phyloP scores from a whole-genome alignment of 2,113 vertebrate species.

The Atlantisia rogersi region DNA sequence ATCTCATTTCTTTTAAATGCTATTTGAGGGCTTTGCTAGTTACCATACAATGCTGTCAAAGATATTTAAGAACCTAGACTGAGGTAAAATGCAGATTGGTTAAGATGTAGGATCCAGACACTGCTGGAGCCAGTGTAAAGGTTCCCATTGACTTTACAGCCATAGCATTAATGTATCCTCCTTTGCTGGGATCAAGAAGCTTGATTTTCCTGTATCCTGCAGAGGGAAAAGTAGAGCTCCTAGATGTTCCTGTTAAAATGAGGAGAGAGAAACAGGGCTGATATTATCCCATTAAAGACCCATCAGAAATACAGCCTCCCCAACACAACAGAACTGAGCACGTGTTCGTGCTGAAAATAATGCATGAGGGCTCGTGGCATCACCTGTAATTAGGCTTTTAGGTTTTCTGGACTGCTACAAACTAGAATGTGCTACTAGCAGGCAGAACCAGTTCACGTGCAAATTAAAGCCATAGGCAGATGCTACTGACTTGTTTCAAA shows the following conservation, averaged over 20 bases:
- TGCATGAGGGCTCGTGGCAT: neutral
- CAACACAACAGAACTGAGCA: neutral
- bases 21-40: neutral
- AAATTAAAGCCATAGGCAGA: neutral
- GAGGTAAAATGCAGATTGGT: neutral
- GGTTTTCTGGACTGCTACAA: neutral
- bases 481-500: neutral
- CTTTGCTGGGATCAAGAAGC: neutral
- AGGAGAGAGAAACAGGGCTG: neutral
- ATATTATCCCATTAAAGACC: neutral
- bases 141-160: neutral
- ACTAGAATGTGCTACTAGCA: neutral
- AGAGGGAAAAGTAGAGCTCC: neutral
- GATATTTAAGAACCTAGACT: neutral
- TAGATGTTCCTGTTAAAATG: neutral
- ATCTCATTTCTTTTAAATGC: slow-evolving; percentile 38
- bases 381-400: neutral
- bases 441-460: neutral
- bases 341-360: neutral
- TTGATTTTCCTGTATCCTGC: neutral
- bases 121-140: neutral
- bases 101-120: neutral
- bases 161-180: neutral
- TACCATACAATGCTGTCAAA: neutral
- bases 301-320: neutral